phyloP scores from a whole-genome alignment of 2,797 vertebrate genomes.

The Spondyliosoma cantharus region DNA sequence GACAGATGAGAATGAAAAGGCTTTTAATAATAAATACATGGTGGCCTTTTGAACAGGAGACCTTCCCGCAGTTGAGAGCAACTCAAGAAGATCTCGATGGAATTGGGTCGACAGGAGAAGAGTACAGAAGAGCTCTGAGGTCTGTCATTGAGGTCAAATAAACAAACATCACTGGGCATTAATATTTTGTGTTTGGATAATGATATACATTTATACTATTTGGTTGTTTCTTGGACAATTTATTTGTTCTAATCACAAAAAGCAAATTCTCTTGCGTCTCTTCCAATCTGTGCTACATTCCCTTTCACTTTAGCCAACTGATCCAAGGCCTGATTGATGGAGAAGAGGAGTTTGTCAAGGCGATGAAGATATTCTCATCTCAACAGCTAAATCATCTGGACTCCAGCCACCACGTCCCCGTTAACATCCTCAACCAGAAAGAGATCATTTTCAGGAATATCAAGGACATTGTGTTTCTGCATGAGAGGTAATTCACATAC shows the following conservation, averaged over 20 bases:
- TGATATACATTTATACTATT: not conserved
- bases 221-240: not conserved
- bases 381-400: constrained; percentile 88
- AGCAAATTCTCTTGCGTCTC: not conserved
- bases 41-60: constrained; percentile 64
- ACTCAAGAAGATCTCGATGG: constrained; percentile 79
- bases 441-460: constrained; percentile 93
- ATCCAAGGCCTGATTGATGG: constrained; percentile 91
- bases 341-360: constrained; percentile 90
- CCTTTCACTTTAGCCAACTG: constrained; percentile 81
- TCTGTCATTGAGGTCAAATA: constrained; percentile 62
- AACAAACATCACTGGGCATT: not conserved
- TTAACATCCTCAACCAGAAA: constrained; percentile 88
- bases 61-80: constrained; percentile 68
- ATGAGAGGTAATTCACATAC: constrained; percentile 84
- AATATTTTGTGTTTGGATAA: not conserved
- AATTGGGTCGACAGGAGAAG: constrained; percentile 90
- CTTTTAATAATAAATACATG: not conserved
- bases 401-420: constrained; percentile 76
- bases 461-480: constrained; percentile 88
- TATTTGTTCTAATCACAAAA: not conserved
- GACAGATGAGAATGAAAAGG: not conserved
- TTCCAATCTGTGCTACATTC: constrained; percentile 9
- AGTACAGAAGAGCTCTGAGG: constrained; percentile 92
- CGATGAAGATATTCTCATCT: constrained; percentile 88